A percentile compares a stretch with the other conserved stretches of the same genome.
Conservation (phyloP, 1,140 invertebrate species). For the Phenacoccus solenopsis region DNA sequence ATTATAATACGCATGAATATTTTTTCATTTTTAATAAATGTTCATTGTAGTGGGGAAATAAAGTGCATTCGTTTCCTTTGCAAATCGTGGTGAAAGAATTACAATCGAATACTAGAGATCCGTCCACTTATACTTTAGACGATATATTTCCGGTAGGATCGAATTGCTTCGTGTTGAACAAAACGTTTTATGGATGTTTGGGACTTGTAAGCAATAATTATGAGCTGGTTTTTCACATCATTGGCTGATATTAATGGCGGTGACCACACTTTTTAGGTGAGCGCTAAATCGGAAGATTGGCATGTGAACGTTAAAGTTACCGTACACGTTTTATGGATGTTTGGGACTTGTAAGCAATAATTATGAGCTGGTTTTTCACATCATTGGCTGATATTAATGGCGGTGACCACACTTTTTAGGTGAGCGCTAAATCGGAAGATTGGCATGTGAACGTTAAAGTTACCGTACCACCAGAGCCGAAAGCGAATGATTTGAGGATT, state of each 20-base stretch:
- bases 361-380: conserved; percentile 9
- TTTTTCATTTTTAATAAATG: conserved; percentile 11
- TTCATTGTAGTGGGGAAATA: conserved; percentile 23
- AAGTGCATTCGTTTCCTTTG: conserved; percentile 35
- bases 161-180: conserved; percentile 60
- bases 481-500: conserved; percentile 13
- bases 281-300: conserved; percentile 17
- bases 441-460: conserved; percentile 24
- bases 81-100: conserved; percentile 49
- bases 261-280: background rate
- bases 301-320: conserved; percentile 25
- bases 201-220: background rate
- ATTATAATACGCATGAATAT: conserved; percentile 10
- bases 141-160: conserved; percentile 55
- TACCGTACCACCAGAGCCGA: conserved; percentile 18
- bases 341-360: background rate
- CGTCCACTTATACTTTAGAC: conserved; percentile 38
- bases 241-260: too few species aligned
- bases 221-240: conserved; percentile 12
- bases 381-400: too few species aligned
- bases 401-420: too few species aligned
- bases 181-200: conserved; percentile 57
- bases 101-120: conserved; percentile 32
- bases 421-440: background rate
- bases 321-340: conserved; percentile 60